Evolutionary conservation across 2,113 vertebrate species (phyloP).

Genomic region (Megaleporinus macrocephalus): DNA sequence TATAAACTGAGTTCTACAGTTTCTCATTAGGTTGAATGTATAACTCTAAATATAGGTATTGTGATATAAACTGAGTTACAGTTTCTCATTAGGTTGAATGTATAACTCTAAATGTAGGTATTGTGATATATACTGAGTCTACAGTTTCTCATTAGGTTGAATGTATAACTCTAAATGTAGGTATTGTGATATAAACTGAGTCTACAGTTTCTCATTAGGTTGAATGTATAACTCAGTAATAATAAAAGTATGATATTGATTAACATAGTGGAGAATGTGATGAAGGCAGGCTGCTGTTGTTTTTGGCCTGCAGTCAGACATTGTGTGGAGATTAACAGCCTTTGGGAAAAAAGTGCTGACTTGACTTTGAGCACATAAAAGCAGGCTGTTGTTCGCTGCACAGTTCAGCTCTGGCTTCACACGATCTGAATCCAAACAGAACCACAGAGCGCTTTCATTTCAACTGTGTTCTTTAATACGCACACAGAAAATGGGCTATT

Average conservation of each 20-base stretch:
- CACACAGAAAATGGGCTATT: no score
- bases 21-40: no score
- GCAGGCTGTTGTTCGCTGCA: conserved; percentile 39
- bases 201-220: no score
- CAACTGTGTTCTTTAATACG: conserved; percentile 28
- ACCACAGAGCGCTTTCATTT: conserved; percentile 22
- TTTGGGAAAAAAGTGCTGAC: conserved; percentile 56
- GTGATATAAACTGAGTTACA: no score
- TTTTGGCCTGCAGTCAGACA: conserved; percentile 32
- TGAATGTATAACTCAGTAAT: not conserved
- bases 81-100: no score
- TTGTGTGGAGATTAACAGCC: conserved; percentile 55
- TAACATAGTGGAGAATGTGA: conserved; percentile 11
- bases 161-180: no score
- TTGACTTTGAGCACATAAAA: conserved; percentile 48
- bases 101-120: no score
- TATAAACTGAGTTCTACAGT: no score
- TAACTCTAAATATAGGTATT: no score
- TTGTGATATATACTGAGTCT: no score
- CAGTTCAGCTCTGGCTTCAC: conserved; percentile 29
- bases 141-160: no score
- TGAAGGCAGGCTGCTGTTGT: conserved; percentile 23
- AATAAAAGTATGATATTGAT: not conserved
- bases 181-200: no score
- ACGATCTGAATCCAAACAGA: conserved; percentile 29